phyloP scores from a whole-genome alignment of 2,797 vertebrate species.

The Coluber constrictor region DNA sequence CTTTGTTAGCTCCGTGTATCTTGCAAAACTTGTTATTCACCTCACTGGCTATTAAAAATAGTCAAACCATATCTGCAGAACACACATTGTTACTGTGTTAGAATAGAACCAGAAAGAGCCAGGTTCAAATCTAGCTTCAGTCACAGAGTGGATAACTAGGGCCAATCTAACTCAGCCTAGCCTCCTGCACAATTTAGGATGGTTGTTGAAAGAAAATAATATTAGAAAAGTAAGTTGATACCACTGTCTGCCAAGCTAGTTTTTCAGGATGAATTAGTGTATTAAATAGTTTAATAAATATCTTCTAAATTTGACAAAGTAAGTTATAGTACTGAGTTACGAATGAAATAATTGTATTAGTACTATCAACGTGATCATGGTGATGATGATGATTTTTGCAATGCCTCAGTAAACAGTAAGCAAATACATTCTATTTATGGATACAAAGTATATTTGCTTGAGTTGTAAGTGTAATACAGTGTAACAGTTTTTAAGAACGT shows the following conservation, averaged over 20 bases:
- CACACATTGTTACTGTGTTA: not conserved
- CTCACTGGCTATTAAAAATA: not conserved
- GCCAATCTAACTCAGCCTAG: not conserved
- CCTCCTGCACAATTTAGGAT: not conserved
- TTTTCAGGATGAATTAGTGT: constrained; percentile 6
- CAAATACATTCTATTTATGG: constrained; percentile 2
- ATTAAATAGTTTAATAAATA: constrained; percentile 5
- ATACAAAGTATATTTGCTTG: not conserved
- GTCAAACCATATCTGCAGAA: not conserved
- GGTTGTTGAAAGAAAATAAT: not conserved
- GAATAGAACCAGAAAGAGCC: not conserved
- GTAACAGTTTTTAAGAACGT: not conserved
- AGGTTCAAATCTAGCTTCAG: not conserved
- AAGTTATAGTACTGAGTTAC: not conserved
- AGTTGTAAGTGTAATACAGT: not conserved
- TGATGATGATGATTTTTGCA: not conserved
- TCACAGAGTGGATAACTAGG: not conserved
- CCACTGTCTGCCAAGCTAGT: constrained; percentile 15
- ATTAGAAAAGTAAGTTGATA: constrained; percentile 9
- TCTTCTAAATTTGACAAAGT: not conserved
- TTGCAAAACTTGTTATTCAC: not conserved
- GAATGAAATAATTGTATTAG: constrained; percentile 10
- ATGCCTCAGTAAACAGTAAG: constrained; percentile 9
- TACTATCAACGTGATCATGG: not conserved
- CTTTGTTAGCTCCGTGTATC: not conserved